Percentiles rank a stretch among this genome's conserved stretches.
Conservation (phyloP, 2,888 invertebrate species). For the Watsonalla binaria region DNA sequence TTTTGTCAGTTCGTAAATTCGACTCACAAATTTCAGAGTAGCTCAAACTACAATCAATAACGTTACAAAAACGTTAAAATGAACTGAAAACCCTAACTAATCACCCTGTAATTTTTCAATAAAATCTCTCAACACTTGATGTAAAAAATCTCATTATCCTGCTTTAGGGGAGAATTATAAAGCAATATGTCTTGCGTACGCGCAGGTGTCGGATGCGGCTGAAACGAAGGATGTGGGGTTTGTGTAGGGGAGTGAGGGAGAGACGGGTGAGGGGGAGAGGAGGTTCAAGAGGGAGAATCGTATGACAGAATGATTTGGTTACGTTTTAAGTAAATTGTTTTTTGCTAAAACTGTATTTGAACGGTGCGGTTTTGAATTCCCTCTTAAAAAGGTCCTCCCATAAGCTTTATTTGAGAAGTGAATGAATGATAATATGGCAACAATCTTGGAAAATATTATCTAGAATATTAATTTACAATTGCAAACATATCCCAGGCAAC, state of each 20-base stretch:
- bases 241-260: constrained; percentile 11
- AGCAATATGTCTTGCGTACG: constrained; percentile 61
- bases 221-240: constrained; percentile 38
- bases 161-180: constrained; percentile 63
- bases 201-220: constrained; percentile 75
- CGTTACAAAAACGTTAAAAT: neutral
- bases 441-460: no score
- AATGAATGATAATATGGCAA: no score
- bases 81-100: constrained; percentile 10
- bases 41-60: neutral
- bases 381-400: no score
- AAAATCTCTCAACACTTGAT: constrained; percentile 46
- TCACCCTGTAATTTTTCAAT: constrained; percentile 42
- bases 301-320: constrained; percentile 24
- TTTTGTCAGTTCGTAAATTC: no score
- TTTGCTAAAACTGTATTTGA: neutral
- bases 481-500: no score
- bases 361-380: neutral
- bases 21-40: neutral
- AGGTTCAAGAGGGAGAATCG: constrained; percentile 37
- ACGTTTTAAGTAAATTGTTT: constrained; percentile 18
- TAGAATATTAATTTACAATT: no score
- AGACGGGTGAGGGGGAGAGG: constrained; percentile 17
- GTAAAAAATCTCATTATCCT: constrained; percentile 60
- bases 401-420: no score